Percentiles rank a stretch among this genome's conserved stretches.
These are phyloP conservation scores for Himalopsyche tibetana DNA, from an alignment of 2,888 invertebrate genomes.

Conservation along the genomic window DNA sequence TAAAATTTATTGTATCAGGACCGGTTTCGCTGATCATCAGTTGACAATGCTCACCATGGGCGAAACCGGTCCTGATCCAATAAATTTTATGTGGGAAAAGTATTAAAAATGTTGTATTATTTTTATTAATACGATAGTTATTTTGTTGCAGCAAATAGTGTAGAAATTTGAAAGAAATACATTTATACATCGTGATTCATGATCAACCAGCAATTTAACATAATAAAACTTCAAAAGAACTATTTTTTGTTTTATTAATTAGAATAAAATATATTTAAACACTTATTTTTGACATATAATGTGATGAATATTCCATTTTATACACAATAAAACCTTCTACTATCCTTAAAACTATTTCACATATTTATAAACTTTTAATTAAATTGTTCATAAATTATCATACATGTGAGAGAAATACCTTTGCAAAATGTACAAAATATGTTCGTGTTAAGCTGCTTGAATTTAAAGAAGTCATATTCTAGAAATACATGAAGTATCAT, in stretches of 20 bases:
- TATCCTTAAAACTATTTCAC: constrained; percentile 63
- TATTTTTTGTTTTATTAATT: constrained; percentile 62
- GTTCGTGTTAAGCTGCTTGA: constrained; percentile 52
- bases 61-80: no score
- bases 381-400: constrained; percentile 56
- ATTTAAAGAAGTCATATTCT: constrained; percentile 15
- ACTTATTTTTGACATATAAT: constrained; percentile 64
- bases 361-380: constrained; percentile 62
- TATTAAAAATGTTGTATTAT: no score
- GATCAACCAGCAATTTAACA: background rate
- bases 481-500: background rate
- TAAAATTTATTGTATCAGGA: no score
- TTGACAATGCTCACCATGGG: no score
- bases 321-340: constrained; percentile 63
- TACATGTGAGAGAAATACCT: constrained; percentile 48
- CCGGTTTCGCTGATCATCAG: no score
- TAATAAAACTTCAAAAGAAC: constrained; percentile 44
- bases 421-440: constrained; percentile 53
- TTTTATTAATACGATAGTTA: no score
- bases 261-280: constrained; percentile 66
- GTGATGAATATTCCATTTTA: constrained; percentile 63
- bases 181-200: no score
- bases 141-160: no score
- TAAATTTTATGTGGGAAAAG: no score
- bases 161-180: no score